Conservation (phyloP, 2,113 vertebrate genomes). For the Aspidoscelis tigris region DNA sequence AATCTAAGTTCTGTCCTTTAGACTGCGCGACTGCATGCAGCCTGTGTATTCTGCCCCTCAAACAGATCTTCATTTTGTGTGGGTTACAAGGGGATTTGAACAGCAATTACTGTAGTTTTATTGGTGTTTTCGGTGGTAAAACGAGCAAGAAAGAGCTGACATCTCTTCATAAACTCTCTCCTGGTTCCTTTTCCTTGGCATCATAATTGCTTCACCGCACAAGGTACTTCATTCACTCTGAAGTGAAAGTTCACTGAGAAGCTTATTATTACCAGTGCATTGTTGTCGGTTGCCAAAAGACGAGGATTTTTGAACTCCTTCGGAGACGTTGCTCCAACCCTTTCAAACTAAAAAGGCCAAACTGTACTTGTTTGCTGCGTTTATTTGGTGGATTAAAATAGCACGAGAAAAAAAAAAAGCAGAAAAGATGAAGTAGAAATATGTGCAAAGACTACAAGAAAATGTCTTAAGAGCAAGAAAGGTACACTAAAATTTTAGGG, state of each 20-base stretch:
- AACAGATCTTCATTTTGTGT: neutral
- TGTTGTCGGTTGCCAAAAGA: constrained; percentile 41
- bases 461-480: no score
- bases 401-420: neutral
- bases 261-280: constrained; percentile 16
- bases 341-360: constrained; percentile 46
- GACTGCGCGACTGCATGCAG: neutral
- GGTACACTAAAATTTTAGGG: no score
- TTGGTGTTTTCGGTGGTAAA: constrained; percentile 24
- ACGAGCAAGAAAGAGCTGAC: constrained; percentile 3
- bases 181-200: constrained; percentile 26
- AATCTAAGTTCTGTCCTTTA: neutral
- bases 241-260: constrained; percentile 38
- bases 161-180: constrained; percentile 22
- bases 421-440: neutral
- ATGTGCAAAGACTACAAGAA: neutral
- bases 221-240: constrained; percentile 43
- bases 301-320: constrained; percentile 32
- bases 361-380: constrained; percentile 16
- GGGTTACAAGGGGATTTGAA: neutral
- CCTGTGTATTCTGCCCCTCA: neutral
- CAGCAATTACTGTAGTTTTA: neutral
- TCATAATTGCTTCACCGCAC: constrained; percentile 50
- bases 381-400: constrained; percentile 36
- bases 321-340: constrained; percentile 34